phyloP scores from a whole-genome alignment of 2,888 invertebrate genomes.

The Idaea biselata region DNA sequence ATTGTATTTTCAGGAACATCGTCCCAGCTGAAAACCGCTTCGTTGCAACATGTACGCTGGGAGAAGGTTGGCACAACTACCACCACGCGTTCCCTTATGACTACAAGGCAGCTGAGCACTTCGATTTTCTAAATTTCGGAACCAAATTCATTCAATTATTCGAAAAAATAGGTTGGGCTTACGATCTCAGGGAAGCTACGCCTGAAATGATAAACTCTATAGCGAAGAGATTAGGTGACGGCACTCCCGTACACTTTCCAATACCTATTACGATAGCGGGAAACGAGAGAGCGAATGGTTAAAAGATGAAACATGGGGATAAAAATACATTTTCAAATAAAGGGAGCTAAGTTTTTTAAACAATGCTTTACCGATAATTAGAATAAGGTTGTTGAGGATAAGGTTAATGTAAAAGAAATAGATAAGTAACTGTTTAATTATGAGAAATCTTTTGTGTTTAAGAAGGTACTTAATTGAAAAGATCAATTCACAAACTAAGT shows the following conservation, averaged over 20 bases:
- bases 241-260: conserved; percentile 64
- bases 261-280: conserved; percentile 21
- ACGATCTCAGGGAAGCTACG: conserved; percentile 64
- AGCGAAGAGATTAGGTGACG: conserved; percentile 67
- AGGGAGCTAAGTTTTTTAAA: background rate
- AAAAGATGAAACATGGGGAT: background rate
- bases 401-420: too few relatives aligned
- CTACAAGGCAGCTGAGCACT: conserved; percentile 81
- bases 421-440: too few relatives aligned
- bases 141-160: conserved; percentile 62
- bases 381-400: too few relatives aligned
- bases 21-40: conserved; percentile 83
- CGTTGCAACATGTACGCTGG: conserved; percentile 81
- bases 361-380: background rate
- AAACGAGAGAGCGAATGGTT: conserved; percentile 33
- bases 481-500: too few relatives aligned
- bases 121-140: conserved; percentile 66
- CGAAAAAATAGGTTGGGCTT: conserved; percentile 68
- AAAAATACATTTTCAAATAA: background rate
- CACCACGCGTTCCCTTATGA: conserved; percentile 88
- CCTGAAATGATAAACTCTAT: conserved; percentile 67
- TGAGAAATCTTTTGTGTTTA: too few relatives aligned
- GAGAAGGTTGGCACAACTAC: conserved; percentile 89
- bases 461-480: too few relatives aligned
- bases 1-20: conserved; percentile 69